Evolutionary conservation across 2,797 vertebrate species (phyloP).

Genomic region (Botia kubotai): DNA sequence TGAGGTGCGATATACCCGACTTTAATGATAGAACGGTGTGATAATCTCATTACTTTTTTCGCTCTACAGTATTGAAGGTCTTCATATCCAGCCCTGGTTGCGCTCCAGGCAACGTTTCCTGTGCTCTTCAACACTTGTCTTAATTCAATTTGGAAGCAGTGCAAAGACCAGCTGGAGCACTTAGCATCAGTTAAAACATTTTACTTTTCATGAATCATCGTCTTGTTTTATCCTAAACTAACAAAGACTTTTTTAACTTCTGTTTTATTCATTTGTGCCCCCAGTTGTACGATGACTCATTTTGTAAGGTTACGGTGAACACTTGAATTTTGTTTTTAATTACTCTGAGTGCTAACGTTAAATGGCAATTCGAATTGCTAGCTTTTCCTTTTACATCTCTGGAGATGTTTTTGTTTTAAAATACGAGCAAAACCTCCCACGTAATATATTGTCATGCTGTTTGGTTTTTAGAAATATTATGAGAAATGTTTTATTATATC

Average conservation of each 20-base stretch:
- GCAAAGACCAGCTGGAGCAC: slow-evolving; percentile 29
- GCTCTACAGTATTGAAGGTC: slow-evolving; percentile 59
- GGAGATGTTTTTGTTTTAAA: slow-evolving; percentile 5
- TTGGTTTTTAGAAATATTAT: slow-evolving; percentile 18
- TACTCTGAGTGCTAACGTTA: slow-evolving; percentile 4
- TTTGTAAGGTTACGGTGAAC: slow-evolving; percentile 26
- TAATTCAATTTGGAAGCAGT: slow-evolving; percentile 34
- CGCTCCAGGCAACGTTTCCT: slow-evolving; percentile 45
- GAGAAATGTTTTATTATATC: neutral
- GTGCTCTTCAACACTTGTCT: slow-evolving; percentile 25
- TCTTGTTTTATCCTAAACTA: slow-evolving; percentile 16
- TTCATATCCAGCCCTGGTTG: slow-evolving; percentile 49
- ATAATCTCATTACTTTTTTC: slow-evolving; percentile 71
- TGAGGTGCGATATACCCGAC: slow-evolving; percentile 64
- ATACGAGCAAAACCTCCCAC: neutral
- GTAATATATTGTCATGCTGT: neutral
- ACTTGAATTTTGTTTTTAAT: slow-evolving; percentile 12
- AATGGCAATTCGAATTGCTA: neutral
- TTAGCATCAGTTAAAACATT: slow-evolving; percentile 21
- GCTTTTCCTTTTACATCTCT: slow-evolving; percentile 1
- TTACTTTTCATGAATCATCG: slow-evolving; percentile 21
- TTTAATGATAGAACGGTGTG: slow-evolving; percentile 64
- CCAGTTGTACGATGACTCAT: neutral
- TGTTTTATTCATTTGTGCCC: slow-evolving; percentile 23
- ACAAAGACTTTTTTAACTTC: slow-evolving; percentile 15